These are phyloP conservation scores for Alfaro cultratus DNA, from an alignment of 2,797 vertebrate genomes.

Conservation along the genomic window DNA sequence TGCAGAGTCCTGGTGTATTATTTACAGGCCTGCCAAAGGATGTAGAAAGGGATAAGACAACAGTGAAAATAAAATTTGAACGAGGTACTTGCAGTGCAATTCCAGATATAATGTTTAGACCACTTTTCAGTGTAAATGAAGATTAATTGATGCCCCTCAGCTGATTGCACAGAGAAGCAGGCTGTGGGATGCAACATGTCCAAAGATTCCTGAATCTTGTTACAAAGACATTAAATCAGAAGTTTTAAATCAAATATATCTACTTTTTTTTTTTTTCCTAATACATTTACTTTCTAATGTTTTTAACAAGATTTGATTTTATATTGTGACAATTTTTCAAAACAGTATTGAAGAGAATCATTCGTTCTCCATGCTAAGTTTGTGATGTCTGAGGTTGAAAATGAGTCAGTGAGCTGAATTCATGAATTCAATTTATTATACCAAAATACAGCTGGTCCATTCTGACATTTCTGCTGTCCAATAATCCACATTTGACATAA, in stretches of 20 bases:
- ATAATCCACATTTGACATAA: neutral
- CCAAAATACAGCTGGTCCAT: too few species aligned
- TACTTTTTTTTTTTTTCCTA: neutral
- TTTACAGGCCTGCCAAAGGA: conserved; percentile 60
- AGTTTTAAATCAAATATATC: neutral
- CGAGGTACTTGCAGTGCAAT: conserved; percentile 28
- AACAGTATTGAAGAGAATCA: too few species aligned
- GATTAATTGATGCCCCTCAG: neutral
- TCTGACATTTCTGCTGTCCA: neutral
- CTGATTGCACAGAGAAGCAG: conserved; percentile 26
- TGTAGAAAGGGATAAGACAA: conserved; percentile 33
- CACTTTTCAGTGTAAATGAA: conserved; percentile 5
- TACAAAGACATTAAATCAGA: neutral
- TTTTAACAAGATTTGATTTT: neutral
- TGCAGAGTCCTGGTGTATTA: conserved; percentile 54
- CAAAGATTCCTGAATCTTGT: neutral
- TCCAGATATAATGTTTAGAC: conserved; percentile 40
- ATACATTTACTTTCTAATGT: neutral
- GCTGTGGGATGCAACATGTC: neutral
- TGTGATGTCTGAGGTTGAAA: too few species aligned
- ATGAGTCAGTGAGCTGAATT: too few species aligned
- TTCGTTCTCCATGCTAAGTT: too few species aligned
- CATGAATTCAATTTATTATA: too few species aligned
- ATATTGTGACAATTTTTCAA: neutral
- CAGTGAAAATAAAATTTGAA: conserved; percentile 32